phyloP scores from a whole-genome alignment of 2,797 vertebrate species.

The Lacerta viridis region DNA sequence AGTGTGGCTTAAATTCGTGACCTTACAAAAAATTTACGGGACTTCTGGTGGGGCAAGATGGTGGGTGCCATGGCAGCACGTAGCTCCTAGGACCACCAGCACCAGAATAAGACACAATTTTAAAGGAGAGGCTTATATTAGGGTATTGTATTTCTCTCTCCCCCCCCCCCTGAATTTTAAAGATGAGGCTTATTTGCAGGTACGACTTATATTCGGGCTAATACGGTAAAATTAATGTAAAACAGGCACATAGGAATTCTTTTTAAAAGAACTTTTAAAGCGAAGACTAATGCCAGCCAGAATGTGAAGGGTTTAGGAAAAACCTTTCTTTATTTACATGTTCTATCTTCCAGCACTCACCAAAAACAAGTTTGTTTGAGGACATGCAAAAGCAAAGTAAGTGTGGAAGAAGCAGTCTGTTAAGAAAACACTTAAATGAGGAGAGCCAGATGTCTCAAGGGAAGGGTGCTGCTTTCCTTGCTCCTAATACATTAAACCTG shows the following conservation, averaged over 20 bases:
- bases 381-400: conserved; percentile 11
- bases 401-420: neutral
- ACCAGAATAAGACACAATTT: too few relatives aligned
- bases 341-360: neutral
- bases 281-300: neutral
- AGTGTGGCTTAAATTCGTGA: too few relatives aligned
- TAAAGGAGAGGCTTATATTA: too few relatives aligned
- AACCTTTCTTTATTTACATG: conserved; percentile 55
- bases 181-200: too few relatives aligned
- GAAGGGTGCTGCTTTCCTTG: conserved; percentile 1
- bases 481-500: neutral
- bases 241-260: accelerated
- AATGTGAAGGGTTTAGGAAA: conserved; percentile 41
- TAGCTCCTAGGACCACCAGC: too few relatives aligned
- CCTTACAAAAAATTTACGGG: too few relatives aligned
- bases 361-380: neutral
- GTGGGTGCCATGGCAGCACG: too few relatives aligned
- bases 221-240: too few relatives aligned
- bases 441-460: conserved; percentile 25
- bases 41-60: too few relatives aligned
- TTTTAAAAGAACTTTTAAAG: conserved; percentile 32
- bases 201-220: too few relatives aligned
- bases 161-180: too few relatives aligned
- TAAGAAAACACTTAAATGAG: conserved; percentile 5
- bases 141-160: too few relatives aligned